These are phyloP conservation scores for Drosophila ambigua DNA, from an alignment of 1,140 invertebrate species.

Conservation along the genomic window DNA sequence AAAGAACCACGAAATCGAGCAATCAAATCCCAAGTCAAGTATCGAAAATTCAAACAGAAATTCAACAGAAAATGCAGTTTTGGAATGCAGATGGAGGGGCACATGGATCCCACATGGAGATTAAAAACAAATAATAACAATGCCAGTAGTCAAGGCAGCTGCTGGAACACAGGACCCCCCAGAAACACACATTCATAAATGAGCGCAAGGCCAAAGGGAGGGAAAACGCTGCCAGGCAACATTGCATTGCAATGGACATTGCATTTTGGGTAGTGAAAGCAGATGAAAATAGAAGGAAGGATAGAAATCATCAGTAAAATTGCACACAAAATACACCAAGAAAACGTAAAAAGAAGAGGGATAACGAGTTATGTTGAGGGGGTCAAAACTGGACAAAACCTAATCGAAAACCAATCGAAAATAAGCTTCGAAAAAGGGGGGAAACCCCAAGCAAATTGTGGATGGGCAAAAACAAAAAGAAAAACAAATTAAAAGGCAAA, in stretches of 20 bases:
- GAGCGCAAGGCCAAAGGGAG: constrained; percentile 56
- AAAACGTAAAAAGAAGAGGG: too few species aligned
- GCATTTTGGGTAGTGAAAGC: constrained; percentile 16
- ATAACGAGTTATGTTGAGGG: neutral
- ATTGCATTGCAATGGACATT: constrained; percentile 21
- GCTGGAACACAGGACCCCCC: constrained; percentile 5
- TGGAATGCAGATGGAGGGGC: too few species aligned
- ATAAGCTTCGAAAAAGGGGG: constrained; percentile 44
- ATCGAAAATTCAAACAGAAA: too few species aligned
- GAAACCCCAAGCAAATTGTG: neutral
- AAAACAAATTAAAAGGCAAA: constrained; percentile 71
- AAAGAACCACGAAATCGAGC: too few species aligned
- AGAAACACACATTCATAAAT: constrained; percentile 54
- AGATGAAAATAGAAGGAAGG: constrained; percentile 19
- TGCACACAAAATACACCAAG: constrained; percentile 31
- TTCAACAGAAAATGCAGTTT: too few species aligned
- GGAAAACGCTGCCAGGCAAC: constrained; percentile 44
- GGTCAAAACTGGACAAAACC: constrained; percentile 18
- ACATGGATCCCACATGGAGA: constrained; percentile 30
- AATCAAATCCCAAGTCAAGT: too few species aligned
- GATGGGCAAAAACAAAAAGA: neutral
- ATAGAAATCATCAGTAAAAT: constrained; percentile 28
- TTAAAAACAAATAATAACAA: constrained; percentile 73
- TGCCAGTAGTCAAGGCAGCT: constrained; percentile 45
- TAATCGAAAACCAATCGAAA: constrained; percentile 73